Conservation (phyloP, 2,113 vertebrate genomes). For the Pangasianodon hypophthalmus region DNA sequence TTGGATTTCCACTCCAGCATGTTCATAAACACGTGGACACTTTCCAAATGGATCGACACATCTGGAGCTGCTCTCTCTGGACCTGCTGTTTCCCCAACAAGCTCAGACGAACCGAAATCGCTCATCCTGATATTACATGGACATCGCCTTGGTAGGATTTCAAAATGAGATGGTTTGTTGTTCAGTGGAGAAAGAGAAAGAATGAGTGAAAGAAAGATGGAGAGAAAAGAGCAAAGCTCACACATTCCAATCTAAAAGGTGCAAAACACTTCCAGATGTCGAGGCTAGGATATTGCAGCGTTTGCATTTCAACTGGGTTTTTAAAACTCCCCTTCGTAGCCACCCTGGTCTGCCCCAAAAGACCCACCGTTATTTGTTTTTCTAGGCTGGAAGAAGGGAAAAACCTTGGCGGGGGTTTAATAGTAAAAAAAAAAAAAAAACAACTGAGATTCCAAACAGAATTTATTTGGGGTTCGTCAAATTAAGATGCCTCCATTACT, state of each 20-base stretch:
- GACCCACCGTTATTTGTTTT: conserved; percentile 53
- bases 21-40: conserved; percentile 43
- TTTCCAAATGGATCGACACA: conserved; percentile 65
- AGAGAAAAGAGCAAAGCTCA: conserved; percentile 60
- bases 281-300: conserved; percentile 66
- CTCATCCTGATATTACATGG: conserved; percentile 26
- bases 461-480: conserved; percentile 23
- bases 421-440: conserved; percentile 32
- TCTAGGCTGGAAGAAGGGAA: conserved; percentile 46
- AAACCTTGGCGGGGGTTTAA: conserved; percentile 49
- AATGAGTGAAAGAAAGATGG: conserved; percentile 30
- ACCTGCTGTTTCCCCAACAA: conserved; percentile 57
- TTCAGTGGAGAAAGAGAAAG: conserved; percentile 9
- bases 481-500: conserved; percentile 5
- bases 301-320: conserved; percentile 63
- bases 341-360: conserved; percentile 59
- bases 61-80: conserved; percentile 62
- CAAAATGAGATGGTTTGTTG: conserved; percentile 3
- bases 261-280: conserved; percentile 79
- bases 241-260: conserved; percentile 75
- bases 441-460: conserved; percentile 22
- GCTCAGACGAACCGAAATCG: conserved; percentile 54
- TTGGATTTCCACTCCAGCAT: conserved; percentile 46
- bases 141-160: conserved; percentile 40
- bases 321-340: conserved; percentile 48